Evolutionary conservation across 1,140 invertebrate genomes (phyloP).

Genomic region (Bombus difficillimus): DNA sequence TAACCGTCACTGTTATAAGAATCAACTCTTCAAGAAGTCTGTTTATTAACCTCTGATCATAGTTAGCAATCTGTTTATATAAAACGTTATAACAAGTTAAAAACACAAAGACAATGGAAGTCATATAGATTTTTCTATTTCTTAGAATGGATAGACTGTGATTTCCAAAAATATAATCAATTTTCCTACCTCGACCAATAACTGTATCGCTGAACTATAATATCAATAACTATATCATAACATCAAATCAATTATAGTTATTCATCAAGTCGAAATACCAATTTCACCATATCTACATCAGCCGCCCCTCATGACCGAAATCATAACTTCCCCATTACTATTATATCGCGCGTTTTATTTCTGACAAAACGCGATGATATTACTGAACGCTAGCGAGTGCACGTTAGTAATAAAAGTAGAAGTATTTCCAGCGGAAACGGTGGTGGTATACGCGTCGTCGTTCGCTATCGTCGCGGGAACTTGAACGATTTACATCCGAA

Average conservation of each 20-base stretch:
- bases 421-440: background rate
- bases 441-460: background rate
- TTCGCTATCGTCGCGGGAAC: background rate
- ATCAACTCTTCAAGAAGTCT: background rate
- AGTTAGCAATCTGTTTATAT: background rate
- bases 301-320: background rate
- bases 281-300: no score
- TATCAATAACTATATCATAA: no score
- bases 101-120: no score
- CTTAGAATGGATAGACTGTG: no score
- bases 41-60: background rate
- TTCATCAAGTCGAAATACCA: background rate
- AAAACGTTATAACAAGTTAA: background rate
- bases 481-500: constrained; percentile 20
- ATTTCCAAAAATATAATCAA: no score
- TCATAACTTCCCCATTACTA: background rate
- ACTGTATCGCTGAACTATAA: no score
- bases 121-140: no score
- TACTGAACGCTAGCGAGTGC: background rate
- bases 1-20: background rate
- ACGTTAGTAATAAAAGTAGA: constrained; percentile 9
- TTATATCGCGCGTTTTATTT: background rate
- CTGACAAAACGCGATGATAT: background rate
- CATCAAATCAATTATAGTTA: no score
- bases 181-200: no score